phyloP scores from a whole-genome alignment of 1,140 invertebrate species.

The Melanaphis sacchari region DNA sequence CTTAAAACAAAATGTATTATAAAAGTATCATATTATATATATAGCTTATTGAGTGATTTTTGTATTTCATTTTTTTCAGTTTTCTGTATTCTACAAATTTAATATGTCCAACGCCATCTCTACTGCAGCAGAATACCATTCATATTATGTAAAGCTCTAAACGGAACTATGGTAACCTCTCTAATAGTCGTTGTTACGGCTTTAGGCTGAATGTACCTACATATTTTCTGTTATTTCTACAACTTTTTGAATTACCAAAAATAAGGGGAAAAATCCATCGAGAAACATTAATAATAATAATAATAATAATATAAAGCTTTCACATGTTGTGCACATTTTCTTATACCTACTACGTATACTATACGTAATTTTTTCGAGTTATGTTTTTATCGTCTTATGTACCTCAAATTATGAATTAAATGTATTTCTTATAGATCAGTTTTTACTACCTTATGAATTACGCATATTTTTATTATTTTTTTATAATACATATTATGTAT shows the following conservation, averaged over 20 bases:
- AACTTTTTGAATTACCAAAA: neutral
- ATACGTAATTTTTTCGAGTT: too few relatives aligned
- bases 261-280: neutral
- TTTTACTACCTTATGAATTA: too few relatives aligned
- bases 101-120: neutral
- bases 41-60: neutral
- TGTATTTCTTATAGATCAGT: too few relatives aligned
- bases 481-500: too few relatives aligned
- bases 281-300: neutral
- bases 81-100: neutral
- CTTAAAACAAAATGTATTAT: too few relatives aligned
- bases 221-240: neutral
- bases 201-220: neutral
- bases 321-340: too few relatives aligned
- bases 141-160: neutral
- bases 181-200: neutral
- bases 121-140: too few relatives aligned
- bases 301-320: neutral
- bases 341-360: too few relatives aligned
- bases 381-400: too few relatives aligned
- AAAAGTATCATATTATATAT: neutral
- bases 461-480: too few relatives aligned
- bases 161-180: neutral
- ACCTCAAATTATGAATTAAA: too few relatives aligned
- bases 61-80: too few relatives aligned